A percentile compares a stretch with the other conserved stretches of the same genome.
These are phyloP conservation scores for Streptopelia turtur DNA, from an alignment of 2,797 vertebrate genomes.

Conservation along the genomic window DNA sequence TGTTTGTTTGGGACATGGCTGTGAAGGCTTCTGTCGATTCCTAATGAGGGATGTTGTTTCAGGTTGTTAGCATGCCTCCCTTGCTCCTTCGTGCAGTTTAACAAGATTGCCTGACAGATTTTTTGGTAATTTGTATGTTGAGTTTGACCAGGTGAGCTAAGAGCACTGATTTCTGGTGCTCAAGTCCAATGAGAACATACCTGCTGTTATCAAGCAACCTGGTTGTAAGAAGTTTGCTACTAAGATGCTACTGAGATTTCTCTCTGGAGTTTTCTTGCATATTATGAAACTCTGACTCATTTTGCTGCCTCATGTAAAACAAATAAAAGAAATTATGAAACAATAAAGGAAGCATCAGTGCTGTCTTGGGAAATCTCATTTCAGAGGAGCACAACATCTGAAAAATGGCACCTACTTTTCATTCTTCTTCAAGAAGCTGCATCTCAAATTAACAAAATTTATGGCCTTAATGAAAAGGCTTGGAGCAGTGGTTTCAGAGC, in stretches of 20 bases:
- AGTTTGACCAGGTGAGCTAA: not conserved
- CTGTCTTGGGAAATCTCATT: not conserved
- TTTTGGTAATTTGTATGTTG: not conserved
- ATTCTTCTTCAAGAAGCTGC: not conserved
- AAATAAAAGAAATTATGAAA: not conserved
- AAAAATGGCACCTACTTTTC: not conserved
- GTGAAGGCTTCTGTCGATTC: not conserved
- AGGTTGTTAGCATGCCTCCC: not conserved
- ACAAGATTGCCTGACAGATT: not conserved
- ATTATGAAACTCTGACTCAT: conserved; percentile 8
- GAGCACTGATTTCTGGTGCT: not conserved
- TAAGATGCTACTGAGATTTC: not conserved
- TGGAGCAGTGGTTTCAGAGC: not conserved
- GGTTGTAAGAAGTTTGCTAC: not conserved
- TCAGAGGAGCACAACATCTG: not conserved
- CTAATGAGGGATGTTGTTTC: not conserved
- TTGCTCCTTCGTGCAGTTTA: not conserved
- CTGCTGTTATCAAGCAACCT: not conserved
- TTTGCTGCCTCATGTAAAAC: not conserved
- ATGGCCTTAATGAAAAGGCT: not conserved
- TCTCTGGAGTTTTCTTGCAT: not conserved
- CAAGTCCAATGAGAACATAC: not conserved
- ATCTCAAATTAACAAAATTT: not conserved
- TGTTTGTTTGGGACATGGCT: not conserved
- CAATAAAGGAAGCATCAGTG: not conserved